phyloP scores from a whole-genome alignment of 2,113 vertebrate genomes.

The Apaloderma vittatum region DNA sequence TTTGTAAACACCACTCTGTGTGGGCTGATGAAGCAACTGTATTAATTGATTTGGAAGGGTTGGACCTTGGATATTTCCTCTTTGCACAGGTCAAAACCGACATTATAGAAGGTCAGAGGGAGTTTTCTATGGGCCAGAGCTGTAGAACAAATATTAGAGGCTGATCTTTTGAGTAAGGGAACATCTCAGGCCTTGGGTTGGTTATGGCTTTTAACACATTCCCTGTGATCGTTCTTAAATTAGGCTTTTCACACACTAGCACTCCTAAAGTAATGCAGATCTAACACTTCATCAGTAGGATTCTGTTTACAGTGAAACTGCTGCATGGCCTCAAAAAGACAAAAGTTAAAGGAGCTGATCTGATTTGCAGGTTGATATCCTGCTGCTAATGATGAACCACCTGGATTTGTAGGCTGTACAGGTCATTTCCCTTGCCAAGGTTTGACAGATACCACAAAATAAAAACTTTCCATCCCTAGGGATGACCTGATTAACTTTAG shows the following conservation, averaged over 20 bases:
- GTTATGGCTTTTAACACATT: not conserved
- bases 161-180: not conserved
- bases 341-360: not conserved
- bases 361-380: not conserved
- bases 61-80: not conserved
- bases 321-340: not conserved
- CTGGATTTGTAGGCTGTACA: not conserved
- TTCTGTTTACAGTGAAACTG: not conserved
- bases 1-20: not conserved
- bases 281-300: not conserved
- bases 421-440: not conserved
- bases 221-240: not conserved
- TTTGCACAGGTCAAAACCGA: not conserved
- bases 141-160: not conserved
- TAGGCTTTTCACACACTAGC: not conserved
- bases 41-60: not conserved
- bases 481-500: constrained; percentile 22
- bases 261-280: not conserved
- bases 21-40: not conserved
- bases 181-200: not conserved
- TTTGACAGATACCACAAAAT: not conserved
- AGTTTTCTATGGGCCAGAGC: not conserved
- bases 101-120: not conserved
- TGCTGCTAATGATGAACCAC: not conserved
- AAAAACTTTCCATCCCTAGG: not conserved